Base-by-base conservation (phyloP, 2,797 vertebrate genomes). In the Eulemur mongoz region DNA sequence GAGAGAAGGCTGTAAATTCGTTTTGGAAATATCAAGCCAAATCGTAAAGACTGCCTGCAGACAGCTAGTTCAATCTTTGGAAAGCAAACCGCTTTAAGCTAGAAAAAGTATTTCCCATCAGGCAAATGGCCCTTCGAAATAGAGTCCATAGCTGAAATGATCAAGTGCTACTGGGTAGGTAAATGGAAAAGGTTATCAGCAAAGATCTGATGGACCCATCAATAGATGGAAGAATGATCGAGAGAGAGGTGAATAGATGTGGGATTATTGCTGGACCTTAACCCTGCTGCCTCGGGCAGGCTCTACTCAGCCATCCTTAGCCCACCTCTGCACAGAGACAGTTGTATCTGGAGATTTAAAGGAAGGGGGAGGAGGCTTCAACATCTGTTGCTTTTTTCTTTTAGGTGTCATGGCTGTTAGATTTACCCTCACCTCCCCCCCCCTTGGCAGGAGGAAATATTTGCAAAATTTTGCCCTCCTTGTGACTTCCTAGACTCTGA, bases 81-180 rank as follows among this genome's bases (percentile, higher is more conserved):
- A 85, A 69, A 79, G 69, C 45, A 25, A 32, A 54, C 9, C 14
- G 14, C 40, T 92, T 85, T 81, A 73, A 52, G 43, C 67, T 83
- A 78, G 59, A 82, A 54, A 50, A 75, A 10, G 27, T 82, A 15
- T 83, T 95, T 89, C 35, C 70, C 18, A 22, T 69, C 17, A 69
- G 70, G 40, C n/a, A 94, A 87, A 70, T 82, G 73, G n/a, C 70
- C 76, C 52, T 89, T 96, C 45, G 65, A 50, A 59, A 83, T 45
- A 30, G 65, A 78, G 65, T 81, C n/a, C 54, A 38, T 40, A 35
- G 61, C 30, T 65, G 84, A 91, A 91, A 65, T 57, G 32, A 43
- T 61, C n/a, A 23, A 11, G 61, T 93, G 92, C 57, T 93, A 59
- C 67, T 52, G 52, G 78, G 81, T 84, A 72, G 76, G 38, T 25